Conservation (phyloP, 2,888 invertebrate species). For the Drosophila rubida region DNA sequence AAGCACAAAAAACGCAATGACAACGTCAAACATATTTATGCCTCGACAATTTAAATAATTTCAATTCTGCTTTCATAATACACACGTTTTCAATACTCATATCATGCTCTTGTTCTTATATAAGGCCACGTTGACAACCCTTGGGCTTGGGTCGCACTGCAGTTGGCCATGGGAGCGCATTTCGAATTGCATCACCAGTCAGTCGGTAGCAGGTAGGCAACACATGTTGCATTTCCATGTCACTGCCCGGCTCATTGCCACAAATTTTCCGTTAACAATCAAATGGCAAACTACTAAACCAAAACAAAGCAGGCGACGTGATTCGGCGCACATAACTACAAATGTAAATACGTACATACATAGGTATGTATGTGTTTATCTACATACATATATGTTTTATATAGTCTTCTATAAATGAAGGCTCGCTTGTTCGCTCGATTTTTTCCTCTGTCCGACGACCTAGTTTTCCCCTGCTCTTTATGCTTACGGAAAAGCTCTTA, state of each 20-base stretch:
- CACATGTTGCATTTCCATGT: conserved; percentile 48
- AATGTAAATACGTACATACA: not conserved
- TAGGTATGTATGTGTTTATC: not conserved
- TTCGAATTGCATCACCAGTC: conserved; percentile 30
- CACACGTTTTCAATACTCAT: conserved; percentile 33
- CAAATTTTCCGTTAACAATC: conserved; percentile 56
- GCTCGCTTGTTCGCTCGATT: conserved; percentile 20
- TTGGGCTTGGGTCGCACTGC: conserved; percentile 11
- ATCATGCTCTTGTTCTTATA: conserved; percentile 2
- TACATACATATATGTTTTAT: not conserved
- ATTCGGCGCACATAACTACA: conserved; percentile 23
- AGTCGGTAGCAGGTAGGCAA: conserved; percentile 4
- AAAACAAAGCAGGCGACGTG: conserved; percentile 33
- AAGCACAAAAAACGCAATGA: conserved; percentile 40
- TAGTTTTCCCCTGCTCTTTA: conserved; percentile 28
- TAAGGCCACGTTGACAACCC: conserved; percentile 28
- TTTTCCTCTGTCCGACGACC: conserved; percentile 34
- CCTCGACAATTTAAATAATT: conserved; percentile 58
- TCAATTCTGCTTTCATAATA: conserved; percentile 48
- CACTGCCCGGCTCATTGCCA: conserved; percentile 49
- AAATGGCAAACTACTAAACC: conserved; percentile 29
- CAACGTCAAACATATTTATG: conserved; percentile 64
- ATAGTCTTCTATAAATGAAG: conserved; percentile 25
- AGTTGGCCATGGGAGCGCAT: conserved; percentile 5
- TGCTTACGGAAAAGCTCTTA: conserved; percentile 39